Percentiles rank a stretch among this genome's conserved stretches.
These are phyloP conservation scores for Griposia aprilina DNA, from an alignment of 2,888 invertebrate species.

Conservation along the genomic window DNA sequence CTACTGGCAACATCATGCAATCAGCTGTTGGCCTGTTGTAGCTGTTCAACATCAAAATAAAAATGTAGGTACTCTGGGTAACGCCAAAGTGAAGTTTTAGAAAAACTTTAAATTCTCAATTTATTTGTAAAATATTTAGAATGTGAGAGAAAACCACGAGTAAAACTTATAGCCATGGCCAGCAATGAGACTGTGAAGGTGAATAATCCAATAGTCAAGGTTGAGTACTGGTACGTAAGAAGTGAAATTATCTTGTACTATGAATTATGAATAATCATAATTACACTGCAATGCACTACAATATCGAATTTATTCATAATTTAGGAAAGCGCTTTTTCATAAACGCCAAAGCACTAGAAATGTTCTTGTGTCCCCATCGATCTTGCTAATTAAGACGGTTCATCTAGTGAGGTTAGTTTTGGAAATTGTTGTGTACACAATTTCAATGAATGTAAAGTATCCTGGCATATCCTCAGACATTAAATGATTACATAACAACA, in stretches of 20 bases:
- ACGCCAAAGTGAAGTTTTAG: neutral
- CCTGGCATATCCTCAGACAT: neutral
- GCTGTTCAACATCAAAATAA: no score
- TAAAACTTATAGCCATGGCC: conserved; percentile 50
- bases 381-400: neutral
- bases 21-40: conserved; percentile 48
- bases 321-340: neutral
- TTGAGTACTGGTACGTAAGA: conserved; percentile 91
- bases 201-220: conserved; percentile 83
- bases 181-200: conserved; percentile 34
- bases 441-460: neutral
- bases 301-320: neutral
- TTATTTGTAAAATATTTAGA: neutral
- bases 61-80: no score
- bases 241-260: neutral
- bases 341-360: neutral
- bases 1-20: conserved; percentile 16
- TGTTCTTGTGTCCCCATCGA: neutral
- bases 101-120: neutral
- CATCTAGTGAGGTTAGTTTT: neutral
- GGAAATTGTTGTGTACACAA: neutral
- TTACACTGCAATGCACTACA: neutral
- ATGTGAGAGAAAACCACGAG: neutral
- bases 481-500: no score
- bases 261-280: no score